These are phyloP conservation scores for Anas capensis DNA, from an alignment of 2,797 vertebrate genomes.

Conservation along the genomic window DNA sequence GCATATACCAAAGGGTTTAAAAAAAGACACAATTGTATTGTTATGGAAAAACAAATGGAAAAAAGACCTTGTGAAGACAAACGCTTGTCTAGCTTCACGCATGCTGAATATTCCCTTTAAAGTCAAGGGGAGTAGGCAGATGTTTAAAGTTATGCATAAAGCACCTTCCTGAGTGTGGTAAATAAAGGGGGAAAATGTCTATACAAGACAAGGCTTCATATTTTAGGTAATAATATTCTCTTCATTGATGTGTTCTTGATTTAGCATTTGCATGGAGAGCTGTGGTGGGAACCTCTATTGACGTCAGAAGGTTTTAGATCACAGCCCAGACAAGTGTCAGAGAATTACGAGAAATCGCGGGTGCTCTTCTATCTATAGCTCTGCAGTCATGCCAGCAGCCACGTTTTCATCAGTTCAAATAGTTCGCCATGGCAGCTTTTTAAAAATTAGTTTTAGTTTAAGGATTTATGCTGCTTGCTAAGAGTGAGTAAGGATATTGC, in stretches of 20 bases:
- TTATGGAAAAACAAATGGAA: background rate
- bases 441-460: constrained; percentile 37
- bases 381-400: background rate
- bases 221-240: background rate
- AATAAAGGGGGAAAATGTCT: background rate
- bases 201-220: background rate
- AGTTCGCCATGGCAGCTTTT: background rate
- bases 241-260: background rate
- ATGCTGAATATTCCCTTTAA: constrained; percentile 54
- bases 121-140: constrained; percentile 2
- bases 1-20: background rate
- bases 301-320: constrained; percentile 67
- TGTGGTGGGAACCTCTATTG: constrained; percentile 25
- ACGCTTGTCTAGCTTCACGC: background rate
- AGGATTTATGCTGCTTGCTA: constrained; percentile 15
- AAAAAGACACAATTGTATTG: background rate
- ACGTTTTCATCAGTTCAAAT: background rate
- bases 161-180: background rate
- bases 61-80: constrained; percentile 9
- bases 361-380: constrained; percentile 61
- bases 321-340: constrained; percentile 59
- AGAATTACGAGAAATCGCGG: background rate
- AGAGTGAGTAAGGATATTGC: background rate
- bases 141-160: constrained; percentile 19
- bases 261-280: background rate